phyloP scores from a whole-genome alignment of 2,797 vertebrate genomes.

The Sibirionetta formosa region DNA sequence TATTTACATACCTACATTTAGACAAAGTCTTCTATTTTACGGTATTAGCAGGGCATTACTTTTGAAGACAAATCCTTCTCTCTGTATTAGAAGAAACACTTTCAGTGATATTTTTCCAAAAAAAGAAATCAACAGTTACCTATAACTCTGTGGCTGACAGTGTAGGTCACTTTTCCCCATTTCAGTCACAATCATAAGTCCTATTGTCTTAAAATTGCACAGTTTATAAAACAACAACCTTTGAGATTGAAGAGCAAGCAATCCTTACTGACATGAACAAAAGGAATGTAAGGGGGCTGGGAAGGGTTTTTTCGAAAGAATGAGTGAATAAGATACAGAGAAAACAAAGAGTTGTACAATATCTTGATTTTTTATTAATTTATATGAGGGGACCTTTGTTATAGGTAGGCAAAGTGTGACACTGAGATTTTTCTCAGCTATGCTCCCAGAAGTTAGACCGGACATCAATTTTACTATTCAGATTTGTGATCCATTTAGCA shows the following conservation, averaged over 20 bases:
- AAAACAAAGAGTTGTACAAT: neutral
- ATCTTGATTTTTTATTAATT: neutral
- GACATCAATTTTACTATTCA: neutral
- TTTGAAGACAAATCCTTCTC: neutral
- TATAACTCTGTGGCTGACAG: neutral
- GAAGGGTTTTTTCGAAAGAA: neutral
- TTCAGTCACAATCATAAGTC: neutral
- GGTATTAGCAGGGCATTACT: neutral
- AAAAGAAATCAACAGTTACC: neutral
- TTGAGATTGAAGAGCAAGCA: neutral
- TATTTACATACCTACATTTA: neutral
- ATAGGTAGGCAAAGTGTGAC: neutral
- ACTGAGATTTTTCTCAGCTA: neutral
- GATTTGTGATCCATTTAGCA: neutral
- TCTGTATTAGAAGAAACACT: neutral
- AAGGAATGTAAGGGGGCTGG: neutral
- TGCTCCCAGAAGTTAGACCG: neutral
- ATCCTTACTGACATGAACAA: neutral
- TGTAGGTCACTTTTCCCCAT: neutral
- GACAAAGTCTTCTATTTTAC: neutral
- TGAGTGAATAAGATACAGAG: neutral
- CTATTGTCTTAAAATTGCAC: neutral
- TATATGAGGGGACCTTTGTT: fast-evolving
- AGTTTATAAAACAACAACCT: neutral
- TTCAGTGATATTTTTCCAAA: neutral